phyloP scores from a whole-genome alignment of 1,140 invertebrate species.

The Drosophila parvula region DNA sequence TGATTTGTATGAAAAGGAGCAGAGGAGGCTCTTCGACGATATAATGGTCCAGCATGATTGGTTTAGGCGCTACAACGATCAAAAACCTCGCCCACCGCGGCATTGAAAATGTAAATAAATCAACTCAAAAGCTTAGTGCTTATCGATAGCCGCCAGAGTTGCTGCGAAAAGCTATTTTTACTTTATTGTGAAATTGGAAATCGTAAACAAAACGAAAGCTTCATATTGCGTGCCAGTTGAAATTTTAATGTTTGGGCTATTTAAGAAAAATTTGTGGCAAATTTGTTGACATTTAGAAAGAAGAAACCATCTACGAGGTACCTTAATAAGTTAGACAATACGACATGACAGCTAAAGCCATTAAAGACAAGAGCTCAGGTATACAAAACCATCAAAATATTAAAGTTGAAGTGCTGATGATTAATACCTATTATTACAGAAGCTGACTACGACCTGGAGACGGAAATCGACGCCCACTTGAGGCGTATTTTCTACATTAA shows the following conservation, averaged over 20 bases:
- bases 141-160: slow-evolving; percentile 14
- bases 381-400: background rate
- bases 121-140: background rate
- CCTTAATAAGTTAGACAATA: background rate
- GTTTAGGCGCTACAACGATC: slow-evolving; percentile 28
- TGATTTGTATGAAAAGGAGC: slow-evolving; percentile 40
- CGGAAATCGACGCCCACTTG: slow-evolving; percentile 47
- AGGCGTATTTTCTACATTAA: slow-evolving; percentile 46
- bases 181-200: slow-evolving; percentile 35
- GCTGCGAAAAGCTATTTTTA: slow-evolving; percentile 17
- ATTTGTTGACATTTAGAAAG: background rate
- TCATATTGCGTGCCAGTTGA: slow-evolving; percentile 9
- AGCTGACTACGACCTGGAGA: slow-evolving; percentile 38
- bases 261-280: slow-evolving; percentile 4
- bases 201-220: slow-evolving; percentile 32
- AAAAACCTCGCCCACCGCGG: slow-evolving; percentile 7
- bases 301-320: background rate
- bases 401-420: background rate
- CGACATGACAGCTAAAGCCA: slow-evolving; percentile 12
- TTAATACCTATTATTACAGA: slow-evolving; percentile 7
- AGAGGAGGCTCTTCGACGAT: slow-evolving; percentile 45
- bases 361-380: slow-evolving; percentile 3
- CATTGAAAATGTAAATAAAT: slow-evolving; percentile 16
- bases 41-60: slow-evolving; percentile 38
- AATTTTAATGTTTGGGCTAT: slow-evolving; percentile 13